phyloP scores from a whole-genome alignment of 2,797 vertebrate species.

The Morelia viridis region DNA sequence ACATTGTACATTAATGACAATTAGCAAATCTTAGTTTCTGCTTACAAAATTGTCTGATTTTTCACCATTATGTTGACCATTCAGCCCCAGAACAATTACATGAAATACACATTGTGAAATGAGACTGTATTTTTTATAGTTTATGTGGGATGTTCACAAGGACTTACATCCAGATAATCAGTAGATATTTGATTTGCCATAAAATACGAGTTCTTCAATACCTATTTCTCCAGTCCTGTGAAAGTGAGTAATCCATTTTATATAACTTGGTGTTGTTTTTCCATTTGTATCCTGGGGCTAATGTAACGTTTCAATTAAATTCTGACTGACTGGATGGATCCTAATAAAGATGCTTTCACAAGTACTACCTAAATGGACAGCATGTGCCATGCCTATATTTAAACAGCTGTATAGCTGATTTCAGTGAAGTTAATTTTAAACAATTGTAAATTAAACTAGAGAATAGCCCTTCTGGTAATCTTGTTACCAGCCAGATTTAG shows the following conservation, averaged over 20 bases:
- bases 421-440: fast-evolving
- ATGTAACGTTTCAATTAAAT: neutral
- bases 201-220: neutral
- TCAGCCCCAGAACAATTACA: neutral
- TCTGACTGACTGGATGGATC: neutral
- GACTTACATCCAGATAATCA: neutral
- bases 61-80: neutral
- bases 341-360: neutral
- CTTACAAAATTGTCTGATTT: neutral
- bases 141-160: neutral
- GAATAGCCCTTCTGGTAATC: neutral
- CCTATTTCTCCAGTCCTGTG: neutral
- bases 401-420: fast-evolving
- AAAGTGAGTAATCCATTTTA: neutral
- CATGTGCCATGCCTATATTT: neutral
- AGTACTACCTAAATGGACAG: neutral
- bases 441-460: neutral
- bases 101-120: neutral
- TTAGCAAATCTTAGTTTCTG: neutral
- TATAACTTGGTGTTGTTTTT: neutral
- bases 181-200: neutral
- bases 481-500: neutral
- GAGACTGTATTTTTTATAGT: neutral
- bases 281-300: neutral
- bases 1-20: neutral